Conservation (phyloP, 2,113 vertebrate genomes). For the Heterocephalus glaber region DNA sequence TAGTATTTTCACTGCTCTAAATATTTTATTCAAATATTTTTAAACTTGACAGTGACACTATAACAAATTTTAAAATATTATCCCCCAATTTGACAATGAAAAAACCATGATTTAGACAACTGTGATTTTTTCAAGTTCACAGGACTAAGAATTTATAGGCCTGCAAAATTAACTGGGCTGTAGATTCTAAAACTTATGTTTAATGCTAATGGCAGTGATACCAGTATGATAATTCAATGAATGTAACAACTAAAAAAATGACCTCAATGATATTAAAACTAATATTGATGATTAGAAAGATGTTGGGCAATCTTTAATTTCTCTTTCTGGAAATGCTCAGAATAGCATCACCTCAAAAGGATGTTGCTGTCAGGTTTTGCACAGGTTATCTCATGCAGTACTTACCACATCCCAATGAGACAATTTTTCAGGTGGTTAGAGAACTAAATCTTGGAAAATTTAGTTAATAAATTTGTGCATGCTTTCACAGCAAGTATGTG, state of each 20-base stretch:
- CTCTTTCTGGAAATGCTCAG: background rate
- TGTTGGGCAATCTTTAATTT: background rate
- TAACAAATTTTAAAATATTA: background rate
- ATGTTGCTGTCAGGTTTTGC: background rate
- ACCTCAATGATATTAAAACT: background rate
- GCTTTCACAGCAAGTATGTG: background rate
- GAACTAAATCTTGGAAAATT: slow-evolving; percentile 13
- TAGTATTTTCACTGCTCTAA: background rate
- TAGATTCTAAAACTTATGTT: background rate
- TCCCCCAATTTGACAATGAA: background rate
- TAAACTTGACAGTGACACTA: background rate
- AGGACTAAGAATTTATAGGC: background rate
- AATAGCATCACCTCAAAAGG: background rate
- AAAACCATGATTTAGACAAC: background rate
- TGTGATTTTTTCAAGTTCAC: background rate
- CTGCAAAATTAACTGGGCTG: background rate
- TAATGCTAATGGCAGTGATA: background rate
- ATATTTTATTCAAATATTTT: background rate
- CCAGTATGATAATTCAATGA: background rate
- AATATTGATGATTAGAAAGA: background rate
- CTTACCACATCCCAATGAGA: background rate
- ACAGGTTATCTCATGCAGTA: background rate
- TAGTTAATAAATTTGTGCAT: background rate
- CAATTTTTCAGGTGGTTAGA: background rate
- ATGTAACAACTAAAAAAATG: background rate